Conservation (phyloP, 2,797 vertebrate species). For the Passerculus sandwichensis region DNA sequence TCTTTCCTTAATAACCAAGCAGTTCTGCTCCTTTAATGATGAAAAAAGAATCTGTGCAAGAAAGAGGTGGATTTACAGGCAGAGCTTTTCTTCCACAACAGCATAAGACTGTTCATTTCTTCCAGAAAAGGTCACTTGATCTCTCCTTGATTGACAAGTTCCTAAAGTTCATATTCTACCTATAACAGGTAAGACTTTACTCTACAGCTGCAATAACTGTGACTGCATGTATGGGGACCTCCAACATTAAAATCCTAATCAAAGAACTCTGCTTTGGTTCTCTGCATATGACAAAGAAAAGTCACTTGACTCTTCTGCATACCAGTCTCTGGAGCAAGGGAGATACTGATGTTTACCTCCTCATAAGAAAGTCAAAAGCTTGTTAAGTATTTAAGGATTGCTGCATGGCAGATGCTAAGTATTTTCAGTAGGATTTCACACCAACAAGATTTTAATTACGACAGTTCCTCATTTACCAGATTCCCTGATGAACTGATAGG, state of each 20-base stretch:
- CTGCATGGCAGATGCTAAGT: conserved; percentile 3
- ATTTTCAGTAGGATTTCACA: conserved; percentile 46
- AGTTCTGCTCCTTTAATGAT: background rate
- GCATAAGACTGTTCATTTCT: background rate
- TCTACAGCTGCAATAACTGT: background rate
- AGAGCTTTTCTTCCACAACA: background rate
- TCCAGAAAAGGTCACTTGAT: background rate
- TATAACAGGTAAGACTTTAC: background rate
- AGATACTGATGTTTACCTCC: background rate
- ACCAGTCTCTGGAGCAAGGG: background rate
- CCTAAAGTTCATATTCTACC: background rate
- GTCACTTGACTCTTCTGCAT: background rate
- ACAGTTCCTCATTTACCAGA: background rate
- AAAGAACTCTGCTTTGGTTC: background rate
- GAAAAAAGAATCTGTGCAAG: background rate
- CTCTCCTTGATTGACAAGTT: background rate
- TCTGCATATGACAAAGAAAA: background rate
- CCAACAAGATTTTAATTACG: conserved; percentile 53
- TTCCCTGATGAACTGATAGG: conserved; percentile 38
- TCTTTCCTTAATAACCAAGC: background rate
- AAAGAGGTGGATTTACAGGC: background rate
- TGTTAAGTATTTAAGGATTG: background rate
- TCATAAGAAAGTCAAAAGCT: background rate
- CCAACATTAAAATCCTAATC: background rate
- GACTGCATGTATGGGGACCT: background rate